Evolutionary conservation across 2,888 invertebrate genomes (phyloP), one percentile per base, ranked within the genome.

Genomic region (Volucella zonaria): DNA sequence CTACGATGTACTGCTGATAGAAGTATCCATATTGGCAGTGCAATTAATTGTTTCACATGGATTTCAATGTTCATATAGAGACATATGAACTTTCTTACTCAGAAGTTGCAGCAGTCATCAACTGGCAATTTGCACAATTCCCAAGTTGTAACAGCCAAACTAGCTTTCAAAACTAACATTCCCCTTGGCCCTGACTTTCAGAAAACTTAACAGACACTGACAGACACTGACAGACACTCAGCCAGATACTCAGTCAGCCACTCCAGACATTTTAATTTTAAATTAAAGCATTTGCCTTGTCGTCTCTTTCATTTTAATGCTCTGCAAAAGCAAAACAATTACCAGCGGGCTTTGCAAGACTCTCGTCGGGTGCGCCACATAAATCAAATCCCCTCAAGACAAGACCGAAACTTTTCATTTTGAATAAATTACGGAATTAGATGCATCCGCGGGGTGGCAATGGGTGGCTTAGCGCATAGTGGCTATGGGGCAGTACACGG

Each of bases 341-440:
- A 62, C 66, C 64, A 40, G 76, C 56, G 31, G 38, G 23, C 15
- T 14, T 51, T 14, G 18, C 64, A 54, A 58, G 15, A 49, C 62
- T 38, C 14, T 15, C 45, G 40, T 64, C 58, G 66, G 54, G 59
- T 67, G 47, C 40, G 49, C 75, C 67, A 64, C 51, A 74, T 79
- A 79, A 83, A 83, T 83, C 79, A 74, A 31, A 31, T 6, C 31
- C 67, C 74, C 61, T 38, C 49, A 67, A 79, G 75, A 66, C 59
- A 62, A 51, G 62, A 66, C 56, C 58, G 58, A 85, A 31, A 85
- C 76, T 77, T 81, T 81, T 73, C 81, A 68, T 67, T 85, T 85
- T 85, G 77, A 85, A 85, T 85, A 85, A 85, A 85, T 85, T 85
- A 81, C 71, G 40, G 64, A 81, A 77, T 67, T 64, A 73, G 73